Conservation (phyloP, 92 coral and sea anemone species). For the Heteractis magnifica region DNA sequence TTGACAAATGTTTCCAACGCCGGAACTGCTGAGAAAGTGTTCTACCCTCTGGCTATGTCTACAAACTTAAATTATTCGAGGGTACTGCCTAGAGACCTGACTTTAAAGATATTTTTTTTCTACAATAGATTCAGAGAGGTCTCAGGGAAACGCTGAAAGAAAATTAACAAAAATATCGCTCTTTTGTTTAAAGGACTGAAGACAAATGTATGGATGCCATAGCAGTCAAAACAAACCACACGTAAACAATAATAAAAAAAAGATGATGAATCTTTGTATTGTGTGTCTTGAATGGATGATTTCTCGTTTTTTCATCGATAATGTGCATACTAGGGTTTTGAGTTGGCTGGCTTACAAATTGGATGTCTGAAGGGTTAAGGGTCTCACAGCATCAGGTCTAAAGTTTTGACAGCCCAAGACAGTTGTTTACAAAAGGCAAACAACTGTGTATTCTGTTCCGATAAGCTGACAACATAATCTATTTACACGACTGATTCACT, state of each 20-base stretch:
- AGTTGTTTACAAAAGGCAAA: background rate
- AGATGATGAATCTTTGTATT: background rate
- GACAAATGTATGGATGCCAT: background rate
- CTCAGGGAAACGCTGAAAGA: background rate
- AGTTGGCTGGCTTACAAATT: background rate
- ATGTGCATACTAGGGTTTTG: background rate
- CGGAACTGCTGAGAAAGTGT: background rate
- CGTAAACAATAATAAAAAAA: background rate
- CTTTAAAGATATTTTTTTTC: background rate
- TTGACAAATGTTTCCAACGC: background rate
- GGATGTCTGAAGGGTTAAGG: background rate
- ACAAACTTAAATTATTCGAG: background rate
- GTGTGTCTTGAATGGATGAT: background rate
- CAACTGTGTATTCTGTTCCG: background rate
- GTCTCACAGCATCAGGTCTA: slow-evolving; percentile 4
- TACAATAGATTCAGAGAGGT: background rate
- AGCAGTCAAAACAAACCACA: slow-evolving; percentile 3
- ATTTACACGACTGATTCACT: background rate
- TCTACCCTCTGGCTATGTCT: background rate
- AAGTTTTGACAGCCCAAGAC: background rate
- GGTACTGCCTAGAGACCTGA: background rate
- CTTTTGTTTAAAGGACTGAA: background rate
- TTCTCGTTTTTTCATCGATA: background rate
- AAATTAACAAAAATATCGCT: background rate
- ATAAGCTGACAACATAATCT: background rate